phyloP scores from a whole-genome alignment of 1,140 invertebrate species.

The Drosophila ercepeae region DNA sequence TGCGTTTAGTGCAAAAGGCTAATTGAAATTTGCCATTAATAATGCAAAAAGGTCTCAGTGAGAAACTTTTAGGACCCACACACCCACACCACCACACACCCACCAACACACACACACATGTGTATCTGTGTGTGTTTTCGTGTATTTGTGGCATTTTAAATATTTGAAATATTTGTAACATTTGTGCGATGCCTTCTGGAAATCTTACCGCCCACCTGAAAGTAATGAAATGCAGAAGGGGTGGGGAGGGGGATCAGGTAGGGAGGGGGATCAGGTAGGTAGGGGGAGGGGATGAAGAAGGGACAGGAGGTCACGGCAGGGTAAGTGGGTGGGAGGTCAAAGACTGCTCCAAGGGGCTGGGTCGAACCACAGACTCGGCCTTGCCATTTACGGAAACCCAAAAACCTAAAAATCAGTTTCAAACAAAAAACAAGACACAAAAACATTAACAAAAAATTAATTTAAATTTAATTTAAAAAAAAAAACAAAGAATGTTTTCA shows the following conservation, averaged over 20 bases:
- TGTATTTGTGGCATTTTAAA: conserved; percentile 75
- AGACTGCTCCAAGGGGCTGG: not conserved
- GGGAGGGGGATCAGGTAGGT: no score
- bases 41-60: conserved; percentile 78
- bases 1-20: conserved; percentile 76
- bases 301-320: not conserved
- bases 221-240: conserved; percentile 18
- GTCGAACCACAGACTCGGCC: conserved; percentile 49
- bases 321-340: not conserved
- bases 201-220: conserved; percentile 9
- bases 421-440: no score
- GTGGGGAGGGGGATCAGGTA: no score
- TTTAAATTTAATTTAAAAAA: no score
- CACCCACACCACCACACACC: conserved; percentile 5
- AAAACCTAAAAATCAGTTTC: conserved; percentile 20
- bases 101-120: conserved; percentile 17
- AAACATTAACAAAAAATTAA: not conserved
- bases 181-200: conserved; percentile 61
- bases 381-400: conserved; percentile 75
- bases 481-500: no score
- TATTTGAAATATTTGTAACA: conserved; percentile 82
- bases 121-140: conserved; percentile 3
- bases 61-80: conserved; percentile 66
- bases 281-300: no score
- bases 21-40: conserved; percentile 80